Evolutionary conservation across 2,888 invertebrate genomes (phyloP), one percentile per base, ranked within the genome.

Genomic region (Synergus japonicus): DNA sequence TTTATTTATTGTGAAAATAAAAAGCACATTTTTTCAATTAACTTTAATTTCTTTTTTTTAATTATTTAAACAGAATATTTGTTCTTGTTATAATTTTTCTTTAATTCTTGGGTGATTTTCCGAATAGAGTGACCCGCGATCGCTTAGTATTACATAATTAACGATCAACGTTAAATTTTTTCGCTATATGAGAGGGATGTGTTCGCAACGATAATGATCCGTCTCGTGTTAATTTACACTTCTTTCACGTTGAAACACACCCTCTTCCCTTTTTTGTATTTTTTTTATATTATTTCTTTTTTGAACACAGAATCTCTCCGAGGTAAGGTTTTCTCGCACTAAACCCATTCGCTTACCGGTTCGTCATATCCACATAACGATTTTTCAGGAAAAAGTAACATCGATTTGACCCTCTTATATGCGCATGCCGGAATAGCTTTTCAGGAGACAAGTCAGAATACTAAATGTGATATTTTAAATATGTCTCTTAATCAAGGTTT

Each of bases 81-180:
- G 58, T 78, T 80, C 49, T 5, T 54, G 13, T 15, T 54, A 5
- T 54, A 5, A 12, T 54, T 54, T 54, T 60, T 60, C 2, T 60
- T 22, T 22, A 60, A 60, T 60, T 22, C 12, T 46, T 12, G 4
- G 60, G 22, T 3, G 60, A 60, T 12, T 60, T 60, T 22, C 12
- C 22, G 22, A 60, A 12, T 60, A 5, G 4, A 9, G 8, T 15
- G 54, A 54, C 73, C 73, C 73, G 37, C 73, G 37, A 54, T 73
- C n/a, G 73, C 46, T 49, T 54, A 73, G 12, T 37, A 37, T 29
- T 73, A 29, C 54, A 49, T 69, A 49, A 37, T 73, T 73, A 73
- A 73, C 73, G 73, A 73, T 73, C 73, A 73, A 73, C 73, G 73
- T 73, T 73, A 73, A 73, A 54, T 54, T 73, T 73, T 29, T 73